Conservation (phyloP, 2,797 vertebrate genomes). For the Poecilia picta region DNA sequence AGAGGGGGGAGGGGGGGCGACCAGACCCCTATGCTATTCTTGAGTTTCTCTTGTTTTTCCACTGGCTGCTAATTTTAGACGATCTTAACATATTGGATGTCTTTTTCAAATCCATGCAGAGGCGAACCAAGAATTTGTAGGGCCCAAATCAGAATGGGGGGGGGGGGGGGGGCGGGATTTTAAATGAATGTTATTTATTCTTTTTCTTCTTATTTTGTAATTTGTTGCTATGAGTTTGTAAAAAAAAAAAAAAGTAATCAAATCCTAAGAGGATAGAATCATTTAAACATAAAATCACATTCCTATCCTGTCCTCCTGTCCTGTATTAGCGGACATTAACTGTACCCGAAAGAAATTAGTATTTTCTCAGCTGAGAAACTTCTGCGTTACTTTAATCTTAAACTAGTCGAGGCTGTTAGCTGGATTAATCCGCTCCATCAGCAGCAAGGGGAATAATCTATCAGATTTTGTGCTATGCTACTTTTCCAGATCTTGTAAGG, state of each 20-base stretch:
- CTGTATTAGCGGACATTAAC: neutral
- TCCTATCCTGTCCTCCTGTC: neutral
- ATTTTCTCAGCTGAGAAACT: neutral
- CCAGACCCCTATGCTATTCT: neutral
- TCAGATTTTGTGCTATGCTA: neutral
- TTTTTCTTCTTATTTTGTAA: neutral
- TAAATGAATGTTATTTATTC: neutral
- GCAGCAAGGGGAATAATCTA: neutral
- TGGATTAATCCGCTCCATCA: neutral
- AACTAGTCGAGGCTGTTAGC: neutral
- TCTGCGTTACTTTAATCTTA: neutral
- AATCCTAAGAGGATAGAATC: neutral
- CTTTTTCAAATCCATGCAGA: neutral
- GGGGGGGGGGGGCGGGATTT: neutral
- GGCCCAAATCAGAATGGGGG: neutral
- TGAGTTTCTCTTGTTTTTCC: constrained; percentile 19
- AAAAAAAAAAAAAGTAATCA: neutral
- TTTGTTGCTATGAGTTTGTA: neutral
- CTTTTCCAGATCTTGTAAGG: neutral
- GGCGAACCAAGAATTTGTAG: neutral
- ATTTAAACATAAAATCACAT: neutral
- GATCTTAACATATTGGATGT: neutral
- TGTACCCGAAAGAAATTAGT: neutral
- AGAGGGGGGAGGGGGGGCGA: neutral
- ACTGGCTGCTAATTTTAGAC: constrained; percentile 15